phyloP scores from a whole-genome alignment of 2,888 invertebrate genomes.

The Helobdella robusta region DNA sequence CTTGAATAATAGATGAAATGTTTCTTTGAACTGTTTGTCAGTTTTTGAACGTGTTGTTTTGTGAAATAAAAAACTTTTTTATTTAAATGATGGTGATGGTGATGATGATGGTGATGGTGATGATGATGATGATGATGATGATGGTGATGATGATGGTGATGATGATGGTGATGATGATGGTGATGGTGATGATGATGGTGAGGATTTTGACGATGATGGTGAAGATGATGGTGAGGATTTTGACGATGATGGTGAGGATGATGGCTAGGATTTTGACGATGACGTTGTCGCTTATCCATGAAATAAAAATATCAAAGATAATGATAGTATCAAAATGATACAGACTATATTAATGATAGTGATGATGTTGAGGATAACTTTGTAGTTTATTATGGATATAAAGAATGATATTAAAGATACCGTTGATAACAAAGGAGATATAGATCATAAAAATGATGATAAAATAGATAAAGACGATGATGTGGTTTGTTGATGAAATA shows the following conservation, averaged over 20 bases:
- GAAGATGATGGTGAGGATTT: not conserved
- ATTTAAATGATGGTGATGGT: conserved; percentile 18
- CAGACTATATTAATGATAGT: not conserved
- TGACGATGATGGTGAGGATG: conserved; percentile 20
- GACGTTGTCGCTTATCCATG: too few species aligned
- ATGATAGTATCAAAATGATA: not conserved
- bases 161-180: conserved; percentile 19
- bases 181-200: conserved; percentile 21
- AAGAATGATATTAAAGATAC: too few species aligned
- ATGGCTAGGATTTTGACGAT: conserved; percentile 3
- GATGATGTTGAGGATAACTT: not conserved
- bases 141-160: conserved; percentile 20
- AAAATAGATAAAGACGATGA: too few species aligned
- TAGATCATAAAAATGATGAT: too few species aligned
- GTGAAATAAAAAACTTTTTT: too few species aligned
- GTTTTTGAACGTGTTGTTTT: too few species aligned
- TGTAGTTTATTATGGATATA: too few species aligned
- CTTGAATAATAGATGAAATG: too few species aligned
- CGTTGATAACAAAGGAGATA: too few species aligned
- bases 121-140: conserved; percentile 20
- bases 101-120: conserved; percentile 20
- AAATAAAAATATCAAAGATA: too few species aligned
- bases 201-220: not conserved
- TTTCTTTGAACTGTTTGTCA: too few species aligned
- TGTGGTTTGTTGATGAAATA: too few species aligned